Conservation (phyloP, 2,113 vertebrate genomes). For the Nematolebias whitei region DNA sequence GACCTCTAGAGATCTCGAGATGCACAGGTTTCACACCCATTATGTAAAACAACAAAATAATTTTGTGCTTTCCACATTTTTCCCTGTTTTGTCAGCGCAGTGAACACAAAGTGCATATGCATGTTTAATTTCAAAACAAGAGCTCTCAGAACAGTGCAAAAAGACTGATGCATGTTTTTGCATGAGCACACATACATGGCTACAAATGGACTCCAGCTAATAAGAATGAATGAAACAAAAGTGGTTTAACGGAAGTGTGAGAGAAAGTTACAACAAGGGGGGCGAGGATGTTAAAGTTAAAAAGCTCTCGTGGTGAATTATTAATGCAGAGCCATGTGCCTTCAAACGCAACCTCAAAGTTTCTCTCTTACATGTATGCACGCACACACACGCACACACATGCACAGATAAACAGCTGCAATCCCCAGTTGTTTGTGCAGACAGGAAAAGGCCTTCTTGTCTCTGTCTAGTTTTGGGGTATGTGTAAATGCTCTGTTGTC, state of each 20-base stretch:
- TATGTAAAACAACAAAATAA: constrained; percentile 18
- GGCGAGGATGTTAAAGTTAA: constrained; percentile 69
- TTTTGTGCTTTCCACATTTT: constrained; percentile 17
- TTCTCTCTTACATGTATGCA: constrained; percentile 18
- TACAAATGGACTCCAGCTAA: constrained; percentile 13
- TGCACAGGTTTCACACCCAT: constrained; percentile 1
- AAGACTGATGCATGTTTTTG: neutral
- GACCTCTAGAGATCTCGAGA: constrained; percentile 11
- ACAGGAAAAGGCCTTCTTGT: constrained; percentile 69
- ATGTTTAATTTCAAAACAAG: constrained; percentile 40
- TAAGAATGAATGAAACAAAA: constrained; percentile 31
- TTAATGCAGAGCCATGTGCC: constrained; percentile 72
- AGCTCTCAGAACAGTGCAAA: constrained; percentile 12
- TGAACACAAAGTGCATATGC: constrained; percentile 22
- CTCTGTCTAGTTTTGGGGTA: constrained; percentile 62
- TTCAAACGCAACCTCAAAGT: constrained; percentile 54
- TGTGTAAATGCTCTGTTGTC: constrained; percentile 73
- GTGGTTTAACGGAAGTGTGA: constrained; percentile 44
- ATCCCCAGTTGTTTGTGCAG: constrained; percentile 66
- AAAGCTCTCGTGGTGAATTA: constrained; percentile 77
- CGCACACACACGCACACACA: constrained; percentile 11
- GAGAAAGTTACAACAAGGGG: constrained; percentile 46
- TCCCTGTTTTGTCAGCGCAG: constrained; percentile 19
- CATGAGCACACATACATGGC: constrained; percentile 1
- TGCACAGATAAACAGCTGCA: constrained; percentile 64